Base-by-base conservation (phyloP, 2,113 vertebrate genomes). In the Rhineura floridana region DNA sequence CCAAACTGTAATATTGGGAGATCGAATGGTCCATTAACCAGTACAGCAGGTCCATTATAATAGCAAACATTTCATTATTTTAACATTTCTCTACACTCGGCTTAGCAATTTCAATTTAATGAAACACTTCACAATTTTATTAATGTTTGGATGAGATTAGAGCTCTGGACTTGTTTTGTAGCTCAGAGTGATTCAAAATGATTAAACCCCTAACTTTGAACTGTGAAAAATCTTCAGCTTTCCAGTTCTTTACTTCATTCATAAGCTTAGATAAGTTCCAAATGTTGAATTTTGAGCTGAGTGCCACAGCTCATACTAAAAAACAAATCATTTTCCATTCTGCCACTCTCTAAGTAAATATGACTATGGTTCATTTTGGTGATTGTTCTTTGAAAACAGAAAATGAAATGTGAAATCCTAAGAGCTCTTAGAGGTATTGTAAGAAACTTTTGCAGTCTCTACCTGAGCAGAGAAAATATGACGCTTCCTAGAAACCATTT, bases 151-250 rank as follows among this genome's bases (percentile, higher is more conserved):
- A 83, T 92, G 87, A 88, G 85, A 90, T 90, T 89, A 87, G 7
- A 86, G 84, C 59, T 36, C 55, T 95, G 89, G 91, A 85, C 80
- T 91, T 85, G 79, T 82, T 83, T 73, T 72, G 25, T 2, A 0
- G 83, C 80, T 84, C 59, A 88, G 75, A 93, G 90, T 89, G 81
- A 81, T 90, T 93, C 85, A 91, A 87, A 78, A 81, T 90, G 91
- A 88, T 94, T 95, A 93, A 93, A 96, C 90, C 79, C 19, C 65
- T 92, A 91, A 70, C 94, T 94, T 94, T 95, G 88, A 96, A 95
- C 86, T 89, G 91, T 93, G 91, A 90, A 92, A 89, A 89, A n/a
- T 83, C 48, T 81, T 93, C 83, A 90, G 83, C 88, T 94, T 95
- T 94, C 90, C 94, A 88, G 83, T 90, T 95, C 80, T 93, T 92